Conservation (phyloP, 2,888 invertebrate genomes). For the Idaea biselata region DNA sequence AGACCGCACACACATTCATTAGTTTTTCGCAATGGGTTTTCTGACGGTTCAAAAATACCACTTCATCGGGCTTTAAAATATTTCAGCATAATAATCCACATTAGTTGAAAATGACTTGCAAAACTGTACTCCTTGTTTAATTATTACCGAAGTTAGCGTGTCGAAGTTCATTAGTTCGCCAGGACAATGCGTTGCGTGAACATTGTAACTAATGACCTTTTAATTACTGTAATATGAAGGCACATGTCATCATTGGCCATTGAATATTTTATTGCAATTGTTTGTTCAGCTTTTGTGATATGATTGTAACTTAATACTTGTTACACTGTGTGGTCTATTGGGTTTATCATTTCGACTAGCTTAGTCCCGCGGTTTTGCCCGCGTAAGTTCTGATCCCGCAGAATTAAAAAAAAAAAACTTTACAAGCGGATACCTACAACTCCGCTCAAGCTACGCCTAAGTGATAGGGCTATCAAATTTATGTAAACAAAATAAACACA, state of each 20-base stretch:
- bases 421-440: too few relatives aligned
- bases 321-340: background rate
- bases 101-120: background rate
- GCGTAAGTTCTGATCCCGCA: too few relatives aligned
- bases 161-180: constrained; percentile 3
- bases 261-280: background rate
- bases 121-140: background rate
- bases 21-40: too few relatives aligned
- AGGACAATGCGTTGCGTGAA: constrained; percentile 2
- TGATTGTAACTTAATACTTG: background rate
- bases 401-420: too few relatives aligned
- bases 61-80: background rate
- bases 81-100: background rate
- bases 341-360: background rate
- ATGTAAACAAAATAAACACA: too few relatives aligned
- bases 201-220: background rate
- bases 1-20: too few relatives aligned
- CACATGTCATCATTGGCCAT: background rate
- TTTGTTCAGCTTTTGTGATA: background rate
- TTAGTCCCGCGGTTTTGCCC: too few relatives aligned
- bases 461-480: too few relatives aligned
- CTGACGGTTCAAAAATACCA: too few relatives aligned
- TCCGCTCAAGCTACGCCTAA: too few relatives aligned
- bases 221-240: background rate
- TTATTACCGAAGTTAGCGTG: background rate